Conservation (phyloP, 1,140 invertebrate genomes). For the Palaemon carinicauda region DNA sequence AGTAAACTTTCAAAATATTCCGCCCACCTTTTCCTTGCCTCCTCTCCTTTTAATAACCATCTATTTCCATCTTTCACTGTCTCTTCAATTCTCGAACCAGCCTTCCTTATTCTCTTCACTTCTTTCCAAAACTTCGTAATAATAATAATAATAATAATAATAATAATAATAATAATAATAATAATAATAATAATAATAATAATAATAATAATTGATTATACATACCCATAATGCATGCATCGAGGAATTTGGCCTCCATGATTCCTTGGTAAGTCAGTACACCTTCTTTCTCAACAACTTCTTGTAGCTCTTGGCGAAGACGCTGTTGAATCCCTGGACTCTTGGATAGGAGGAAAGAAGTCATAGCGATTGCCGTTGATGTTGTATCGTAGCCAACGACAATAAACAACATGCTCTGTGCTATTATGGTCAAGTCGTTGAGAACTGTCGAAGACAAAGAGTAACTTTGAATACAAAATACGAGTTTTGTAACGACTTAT, state of each 20-base stretch:
- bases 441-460: constrained; percentile 5
- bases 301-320: constrained; percentile 27
- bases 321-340: constrained; percentile 60
- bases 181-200: no score
- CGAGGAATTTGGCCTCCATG: constrained; percentile 48
- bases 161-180: no score
- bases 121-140: no score
- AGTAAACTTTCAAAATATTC: no score
- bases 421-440: constrained; percentile 61
- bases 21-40: no score
- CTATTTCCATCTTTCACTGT: no score
- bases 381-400: constrained; percentile 68
- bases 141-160: no score
- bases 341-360: constrained; percentile 64
- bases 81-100: no score
- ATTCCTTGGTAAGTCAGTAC: constrained; percentile 34
- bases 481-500: no score
- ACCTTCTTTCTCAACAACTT: neutral
- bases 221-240: constrained; percentile 37
- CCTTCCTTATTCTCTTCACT: no score
- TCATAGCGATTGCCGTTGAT: constrained; percentile 63
- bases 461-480: no score
- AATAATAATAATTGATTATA: neutral
- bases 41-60: no score
- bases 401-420: constrained; percentile 60